Conservation (phyloP, 2,113 vertebrate species). For the Archocentrus centrarchus region DNA sequence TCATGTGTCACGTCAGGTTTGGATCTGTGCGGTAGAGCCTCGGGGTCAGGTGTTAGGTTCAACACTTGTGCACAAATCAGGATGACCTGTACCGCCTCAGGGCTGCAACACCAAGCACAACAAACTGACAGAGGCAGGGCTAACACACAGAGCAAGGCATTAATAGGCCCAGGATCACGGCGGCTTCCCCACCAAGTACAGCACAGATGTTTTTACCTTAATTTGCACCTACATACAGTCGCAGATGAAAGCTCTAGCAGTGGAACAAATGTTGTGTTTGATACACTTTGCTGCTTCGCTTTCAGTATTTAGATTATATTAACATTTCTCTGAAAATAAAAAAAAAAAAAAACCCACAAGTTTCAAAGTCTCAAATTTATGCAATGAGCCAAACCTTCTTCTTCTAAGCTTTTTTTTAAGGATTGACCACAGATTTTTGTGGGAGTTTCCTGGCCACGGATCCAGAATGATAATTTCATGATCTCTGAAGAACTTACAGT, state of each 20-base stretch:
- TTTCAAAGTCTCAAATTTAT: not conserved
- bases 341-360: not conserved
- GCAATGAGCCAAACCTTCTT: not conserved
- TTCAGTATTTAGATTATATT: not conserved
- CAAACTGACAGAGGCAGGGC: constrained; percentile 56
- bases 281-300: not conserved
- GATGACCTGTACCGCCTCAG: constrained; percentile 63
- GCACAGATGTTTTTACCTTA: not conserved
- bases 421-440: not conserved
- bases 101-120: constrained; percentile 57
- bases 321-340: not conserved
- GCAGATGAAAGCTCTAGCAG: not conserved
- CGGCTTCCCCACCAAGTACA: not conserved
- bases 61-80: constrained; percentile 74
- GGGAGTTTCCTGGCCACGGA: not conserved
- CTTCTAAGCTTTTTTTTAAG: not conserved
- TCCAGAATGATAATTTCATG: not conserved
- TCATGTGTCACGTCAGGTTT: constrained; percentile 70
- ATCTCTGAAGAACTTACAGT: not conserved
- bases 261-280: not conserved
- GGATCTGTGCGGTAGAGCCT: constrained; percentile 60
- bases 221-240: not conserved
- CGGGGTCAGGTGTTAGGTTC: constrained; percentile 78
- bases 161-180: not conserved
- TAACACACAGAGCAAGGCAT: constrained; percentile 18